Evolutionary conservation across 2,888 invertebrate species (phyloP).

Genomic region (Chloroclysta siterata): DNA sequence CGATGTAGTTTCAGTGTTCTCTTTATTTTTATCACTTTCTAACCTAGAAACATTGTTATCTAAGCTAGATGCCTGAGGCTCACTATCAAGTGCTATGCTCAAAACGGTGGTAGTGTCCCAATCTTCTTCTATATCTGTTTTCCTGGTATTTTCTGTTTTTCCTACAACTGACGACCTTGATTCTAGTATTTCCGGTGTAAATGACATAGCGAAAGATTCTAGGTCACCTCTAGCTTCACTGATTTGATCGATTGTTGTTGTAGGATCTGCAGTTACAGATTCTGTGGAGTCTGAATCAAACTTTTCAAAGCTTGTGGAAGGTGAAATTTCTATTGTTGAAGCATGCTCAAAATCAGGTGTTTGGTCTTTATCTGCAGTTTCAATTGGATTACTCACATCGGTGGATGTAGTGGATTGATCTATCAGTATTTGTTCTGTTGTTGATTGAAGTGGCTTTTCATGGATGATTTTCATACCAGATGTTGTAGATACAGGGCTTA

Average conservation of each 20-base stretch:
- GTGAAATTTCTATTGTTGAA: slow-evolving; percentile 56
- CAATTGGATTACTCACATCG: slow-evolving; percentile 8
- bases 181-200: slow-evolving; percentile 48
- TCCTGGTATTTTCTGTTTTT: slow-evolving; percentile 10
- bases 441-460: neutral
- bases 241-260: slow-evolving; percentile 31
- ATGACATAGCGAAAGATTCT: slow-evolving; percentile 44
- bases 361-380: slow-evolving; percentile 12
- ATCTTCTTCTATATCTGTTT: slow-evolving; percentile 40
- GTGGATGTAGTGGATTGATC: slow-evolving; percentile 2
- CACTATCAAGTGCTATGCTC: slow-evolving; percentile 6
- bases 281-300: slow-evolving; percentile 42
- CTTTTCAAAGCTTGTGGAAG: slow-evolving; percentile 48
- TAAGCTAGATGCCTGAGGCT: slow-evolving; percentile 6
- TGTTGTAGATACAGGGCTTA: neutral
- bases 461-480: neutral
- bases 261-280: slow-evolving; percentile 50
- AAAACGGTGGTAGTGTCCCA: neutral
- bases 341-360: slow-evolving; percentile 47
- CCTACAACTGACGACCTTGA: slow-evolving; percentile 54
- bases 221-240: slow-evolving; percentile 42
- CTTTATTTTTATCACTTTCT: slow-evolving; percentile 9
- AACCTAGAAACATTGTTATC: slow-evolving; percentile 7
- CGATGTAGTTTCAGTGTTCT: slow-evolving; percentile 41
- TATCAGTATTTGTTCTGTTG: neutral